Percentiles rank a stretch among this genome's conserved stretches.
Conservation (phyloP, 2,888 invertebrate species). For the Keiferia lycopersicella region DNA sequence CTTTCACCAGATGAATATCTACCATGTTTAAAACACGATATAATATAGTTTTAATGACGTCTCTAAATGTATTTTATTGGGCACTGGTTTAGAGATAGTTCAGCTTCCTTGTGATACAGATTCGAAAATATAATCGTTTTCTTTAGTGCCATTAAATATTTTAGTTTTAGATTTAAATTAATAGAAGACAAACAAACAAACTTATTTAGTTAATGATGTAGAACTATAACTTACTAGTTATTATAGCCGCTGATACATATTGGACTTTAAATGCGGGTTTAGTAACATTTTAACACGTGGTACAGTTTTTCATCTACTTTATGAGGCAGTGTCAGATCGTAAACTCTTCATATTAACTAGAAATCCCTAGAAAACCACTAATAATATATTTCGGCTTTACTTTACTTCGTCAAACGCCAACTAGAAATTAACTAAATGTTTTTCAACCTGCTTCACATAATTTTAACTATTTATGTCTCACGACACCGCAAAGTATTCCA, state of each 20-base stretch:
- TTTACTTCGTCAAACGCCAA: not conserved
- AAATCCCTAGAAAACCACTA: constrained; percentile 29
- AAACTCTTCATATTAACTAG: constrained; percentile 41
- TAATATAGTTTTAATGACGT: constrained; percentile 77
- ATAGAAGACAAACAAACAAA: constrained; percentile 76
- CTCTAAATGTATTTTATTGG: constrained; percentile 64
- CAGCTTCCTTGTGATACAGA: constrained; percentile 58
- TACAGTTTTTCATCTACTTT: constrained; percentile 62
- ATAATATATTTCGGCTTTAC: constrained; percentile 26
- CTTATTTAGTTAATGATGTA: constrained; percentile 55
- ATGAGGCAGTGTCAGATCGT: constrained; percentile 47
- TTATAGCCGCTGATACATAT: constrained; percentile 53
- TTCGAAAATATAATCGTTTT: constrained; percentile 67
- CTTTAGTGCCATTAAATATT: constrained; percentile 61
- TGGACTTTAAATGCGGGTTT: constrained; percentile 47
- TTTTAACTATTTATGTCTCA: constrained; percentile 19
- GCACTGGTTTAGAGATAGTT: constrained; percentile 48
- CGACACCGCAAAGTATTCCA: not conserved
- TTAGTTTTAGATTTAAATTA: constrained; percentile 71
- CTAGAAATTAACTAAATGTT: constrained; percentile 10
- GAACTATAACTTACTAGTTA: constrained; percentile 53
- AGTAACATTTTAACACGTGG: constrained; percentile 58
- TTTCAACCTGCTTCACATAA: constrained; percentile 17
- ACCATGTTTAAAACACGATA: constrained; percentile 79
- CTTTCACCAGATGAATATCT: constrained; percentile 78